A percentile compares a stretch with the other conserved stretches of the same genome.
Conservation (phyloP, 2,888 invertebrate genomes). For the Proisotoma minuta region DNA sequence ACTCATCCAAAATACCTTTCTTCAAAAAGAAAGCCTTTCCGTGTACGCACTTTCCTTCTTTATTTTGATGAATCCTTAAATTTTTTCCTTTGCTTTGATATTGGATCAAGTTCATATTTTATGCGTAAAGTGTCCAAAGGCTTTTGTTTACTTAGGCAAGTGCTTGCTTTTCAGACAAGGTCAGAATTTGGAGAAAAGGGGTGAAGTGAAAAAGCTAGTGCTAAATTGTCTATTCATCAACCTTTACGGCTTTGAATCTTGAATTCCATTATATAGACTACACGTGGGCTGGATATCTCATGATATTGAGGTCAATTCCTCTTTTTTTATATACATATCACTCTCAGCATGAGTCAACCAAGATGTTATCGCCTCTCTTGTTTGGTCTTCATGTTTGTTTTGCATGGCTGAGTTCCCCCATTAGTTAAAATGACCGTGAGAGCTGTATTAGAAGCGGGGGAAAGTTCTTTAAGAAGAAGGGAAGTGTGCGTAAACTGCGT, state of each 20-base stretch:
- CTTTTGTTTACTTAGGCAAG: no score
- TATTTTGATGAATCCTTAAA: neutral
- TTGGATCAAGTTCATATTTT: no score
- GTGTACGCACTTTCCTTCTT: neutral
- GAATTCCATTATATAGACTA: constrained; percentile 16
- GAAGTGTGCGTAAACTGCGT: neutral
- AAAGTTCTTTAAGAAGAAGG: neutral
- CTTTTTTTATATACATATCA: neutral
- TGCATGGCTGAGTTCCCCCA: constrained; percentile 2
- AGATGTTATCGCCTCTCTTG: neutral
- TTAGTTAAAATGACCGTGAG: constrained; percentile 8
- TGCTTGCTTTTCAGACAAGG: neutral
- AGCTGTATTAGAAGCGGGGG: neutral
- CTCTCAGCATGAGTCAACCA: neutral
- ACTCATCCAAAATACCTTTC: no score
- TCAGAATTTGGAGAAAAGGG: no score
- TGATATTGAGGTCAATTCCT: constrained; percentile 24
- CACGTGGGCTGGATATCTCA: constrained; percentile 23
- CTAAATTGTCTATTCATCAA: no score
- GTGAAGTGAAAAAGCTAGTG: no score
- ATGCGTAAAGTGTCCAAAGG: neutral
- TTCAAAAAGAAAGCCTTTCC: no score
- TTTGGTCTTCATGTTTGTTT: neutral
- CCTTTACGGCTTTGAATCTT: no score
- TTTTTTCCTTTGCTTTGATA: neutral